Evolutionary conservation across 2,113 vertebrate genomes (phyloP).

Genomic region (Ancistrus triradiatus): DNA sequence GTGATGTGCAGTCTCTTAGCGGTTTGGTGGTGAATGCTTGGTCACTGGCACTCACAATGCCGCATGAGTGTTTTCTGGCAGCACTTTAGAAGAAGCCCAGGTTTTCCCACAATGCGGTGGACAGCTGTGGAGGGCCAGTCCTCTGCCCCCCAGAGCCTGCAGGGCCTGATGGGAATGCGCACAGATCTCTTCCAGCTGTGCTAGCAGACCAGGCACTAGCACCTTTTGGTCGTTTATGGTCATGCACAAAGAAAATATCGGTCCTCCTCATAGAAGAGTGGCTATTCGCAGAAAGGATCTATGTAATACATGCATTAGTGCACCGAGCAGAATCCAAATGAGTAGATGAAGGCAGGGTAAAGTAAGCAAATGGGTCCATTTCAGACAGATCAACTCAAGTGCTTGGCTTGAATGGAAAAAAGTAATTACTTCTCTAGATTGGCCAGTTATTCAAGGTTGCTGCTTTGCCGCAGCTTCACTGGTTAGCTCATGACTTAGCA

Average conservation of each 20-base stretch:
- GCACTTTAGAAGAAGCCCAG: conserved; percentile 33
- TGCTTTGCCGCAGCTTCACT: not conserved
- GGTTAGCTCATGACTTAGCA: conserved; percentile 5
- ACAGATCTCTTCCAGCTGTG: conserved; percentile 48
- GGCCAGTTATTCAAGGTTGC: not conserved
- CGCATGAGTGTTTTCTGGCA: conserved; percentile 41
- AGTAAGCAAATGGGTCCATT: not conserved
- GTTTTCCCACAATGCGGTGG: conserved; percentile 45
- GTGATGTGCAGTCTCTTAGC: conserved; percentile 8
- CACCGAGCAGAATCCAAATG: not conserved
- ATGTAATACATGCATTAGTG: too few relatives aligned
- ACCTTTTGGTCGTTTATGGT: conserved; percentile 34
- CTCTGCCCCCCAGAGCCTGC: conserved; percentile 35
- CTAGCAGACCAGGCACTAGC: conserved; percentile 29
- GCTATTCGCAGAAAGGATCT: not conserved
- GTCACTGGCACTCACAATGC: conserved; percentile 35
- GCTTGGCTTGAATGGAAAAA: conserved; percentile 18
- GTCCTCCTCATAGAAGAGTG: not conserved
- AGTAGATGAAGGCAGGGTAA: not conserved
- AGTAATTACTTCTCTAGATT: not conserved
- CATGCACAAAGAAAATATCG: conserved; percentile 25
- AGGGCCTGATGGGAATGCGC: conserved; percentile 36
- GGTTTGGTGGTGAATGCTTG: conserved; percentile 28
- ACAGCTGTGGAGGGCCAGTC: conserved; percentile 47
- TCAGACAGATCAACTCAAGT: not conserved